Base-by-base conservation (phyloP, 2,797 vertebrate genomes). In the Cryptoprocta ferox region DNA sequence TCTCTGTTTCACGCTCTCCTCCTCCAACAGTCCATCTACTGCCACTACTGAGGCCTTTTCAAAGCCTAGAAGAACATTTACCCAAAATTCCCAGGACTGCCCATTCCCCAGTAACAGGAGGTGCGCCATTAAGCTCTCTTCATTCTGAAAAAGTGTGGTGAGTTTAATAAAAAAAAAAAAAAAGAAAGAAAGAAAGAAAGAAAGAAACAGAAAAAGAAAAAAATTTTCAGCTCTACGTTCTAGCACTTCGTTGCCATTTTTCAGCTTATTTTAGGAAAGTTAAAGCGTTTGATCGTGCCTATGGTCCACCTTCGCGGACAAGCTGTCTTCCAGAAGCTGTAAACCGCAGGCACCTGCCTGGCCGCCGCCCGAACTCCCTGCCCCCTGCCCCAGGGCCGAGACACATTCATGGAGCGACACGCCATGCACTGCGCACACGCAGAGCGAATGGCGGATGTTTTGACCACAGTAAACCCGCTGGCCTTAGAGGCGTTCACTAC, bases 241-340 rank as follows among this genome's bases (percentile, higher is more conserved):
- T 0, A 6, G 13, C 61, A 1, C 32, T 1, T 0, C 9, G 0
- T 1, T 26, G 35, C 85, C 88, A 21, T 10, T 5, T 70, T 10
- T 39, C n/a, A 1, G 0, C 45, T 53, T 50, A 65, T 28, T 18
- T 21, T 21, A 66, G 37, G 59, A 45, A 65, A 65, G 26, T 6
- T 2, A 2, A 14, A 0, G 2, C 1, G 19, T 14, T 11, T 13
- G 18, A 21, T 39, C 7, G 50, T 1, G 8, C 28, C 56, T 4
- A 3, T 11, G 0, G 9, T 8, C 9, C 21, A 1, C 68, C 39
- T 12, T 13, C 1, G 2, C 2, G 35, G 45, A 10, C 16, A 2
- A 28, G 10, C 37, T 16, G 7, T 24, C 18, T 28, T 35, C 87
- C 1, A 1, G 56, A 59, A 59, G 56, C 4, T 0, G 0, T 2